Evolutionary conservation across 2,113 vertebrate genomes (phyloP).

Genomic region (Passer montanus): DNA sequence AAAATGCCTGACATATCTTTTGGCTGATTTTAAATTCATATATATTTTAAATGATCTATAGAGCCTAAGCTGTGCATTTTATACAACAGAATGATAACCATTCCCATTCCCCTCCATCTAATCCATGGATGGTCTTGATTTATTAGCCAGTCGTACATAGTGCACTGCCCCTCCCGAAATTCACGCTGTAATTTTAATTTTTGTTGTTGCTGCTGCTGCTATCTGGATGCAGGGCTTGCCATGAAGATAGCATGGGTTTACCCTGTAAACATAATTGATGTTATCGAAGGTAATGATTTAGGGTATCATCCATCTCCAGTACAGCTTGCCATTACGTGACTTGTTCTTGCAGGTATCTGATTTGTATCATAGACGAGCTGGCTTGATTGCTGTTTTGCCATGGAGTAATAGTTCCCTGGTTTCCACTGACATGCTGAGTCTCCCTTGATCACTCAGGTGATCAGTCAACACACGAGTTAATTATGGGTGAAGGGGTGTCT

Average conservation of each 20-base stretch:
- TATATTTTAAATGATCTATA: slow-evolving; percentile 20
- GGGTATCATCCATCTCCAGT: slow-evolving; percentile 54
- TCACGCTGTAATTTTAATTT: slow-evolving; percentile 30
- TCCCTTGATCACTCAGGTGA: slow-evolving; percentile 54
- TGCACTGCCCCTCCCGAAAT: slow-evolving; percentile 22
- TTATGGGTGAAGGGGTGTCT: slow-evolving; percentile 51
- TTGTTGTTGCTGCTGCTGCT: slow-evolving; percentile 19
- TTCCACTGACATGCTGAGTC: slow-evolving; percentile 40
- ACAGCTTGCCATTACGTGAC: slow-evolving; percentile 26
- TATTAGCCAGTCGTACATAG: neutral
- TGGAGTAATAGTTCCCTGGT: slow-evolving; percentile 46
- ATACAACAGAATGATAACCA: slow-evolving; percentile 36
- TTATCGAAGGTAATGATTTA: slow-evolving; percentile 60
- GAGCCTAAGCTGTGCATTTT: slow-evolving; percentile 33
- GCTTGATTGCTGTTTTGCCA: slow-evolving; percentile 52
- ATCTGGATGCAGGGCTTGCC: neutral
- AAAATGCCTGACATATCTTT: slow-evolving; percentile 23
- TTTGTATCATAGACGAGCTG: slow-evolving; percentile 45
- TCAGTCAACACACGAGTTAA: slow-evolving; percentile 64
- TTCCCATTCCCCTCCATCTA: slow-evolving; percentile 45
- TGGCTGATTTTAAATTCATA: slow-evolving; percentile 50
- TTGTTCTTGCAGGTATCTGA: slow-evolving; percentile 57
- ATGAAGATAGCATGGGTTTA: slow-evolving; percentile 36
- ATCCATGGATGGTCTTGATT: slow-evolving; percentile 36
- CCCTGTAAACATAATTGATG: slow-evolving; percentile 52